Evolutionary conservation across 2,888 invertebrate genomes (phyloP).

Genomic region (Lordiphosa andalusiaca): DNA sequence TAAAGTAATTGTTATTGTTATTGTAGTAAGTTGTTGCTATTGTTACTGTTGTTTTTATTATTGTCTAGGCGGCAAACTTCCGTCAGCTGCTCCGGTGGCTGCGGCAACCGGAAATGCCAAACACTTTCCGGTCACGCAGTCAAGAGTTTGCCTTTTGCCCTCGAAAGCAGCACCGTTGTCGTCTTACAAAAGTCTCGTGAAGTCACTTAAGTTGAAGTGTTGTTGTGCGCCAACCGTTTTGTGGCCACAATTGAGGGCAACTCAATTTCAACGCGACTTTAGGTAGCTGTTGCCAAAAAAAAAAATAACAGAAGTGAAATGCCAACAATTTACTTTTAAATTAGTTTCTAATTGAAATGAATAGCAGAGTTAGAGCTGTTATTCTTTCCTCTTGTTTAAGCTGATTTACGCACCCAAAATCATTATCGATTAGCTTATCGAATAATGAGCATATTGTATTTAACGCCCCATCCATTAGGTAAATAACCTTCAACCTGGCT

Average conservation of each 20-base stretch:
- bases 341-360: slow-evolving; percentile 50
- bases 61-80: slow-evolving; percentile 54
- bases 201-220: slow-evolving; percentile 67
- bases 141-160: slow-evolving; percentile 20
- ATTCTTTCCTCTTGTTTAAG: slow-evolving; percentile 16
- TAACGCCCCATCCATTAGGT: slow-evolving; percentile 49
- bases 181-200: slow-evolving; percentile 53
- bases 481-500: slow-evolving; percentile 31
- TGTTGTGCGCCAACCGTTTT: slow-evolving; percentile 66
- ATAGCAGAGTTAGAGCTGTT: slow-evolving; percentile 28
- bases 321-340: slow-evolving; percentile 34
- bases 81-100: slow-evolving; percentile 45
- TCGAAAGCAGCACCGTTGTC: slow-evolving; percentile 8
- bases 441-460: slow-evolving; percentile 56
- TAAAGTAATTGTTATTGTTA: slow-evolving; percentile 25
- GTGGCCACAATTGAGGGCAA: slow-evolving; percentile 54
- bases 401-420: slow-evolving; percentile 25
- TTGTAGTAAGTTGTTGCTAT: slow-evolving; percentile 11
- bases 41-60: slow-evolving; percentile 30
- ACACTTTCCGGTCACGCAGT: slow-evolving; percentile 71
- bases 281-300: slow-evolving; percentile 36
- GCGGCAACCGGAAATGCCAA: slow-evolving; percentile 59
- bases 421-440: slow-evolving; percentile 47
- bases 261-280: slow-evolving; percentile 54
- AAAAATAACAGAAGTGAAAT: background rate